Base-by-base conservation (phyloP, 1,140 invertebrate species). In the Procambarus clarkii region DNA sequence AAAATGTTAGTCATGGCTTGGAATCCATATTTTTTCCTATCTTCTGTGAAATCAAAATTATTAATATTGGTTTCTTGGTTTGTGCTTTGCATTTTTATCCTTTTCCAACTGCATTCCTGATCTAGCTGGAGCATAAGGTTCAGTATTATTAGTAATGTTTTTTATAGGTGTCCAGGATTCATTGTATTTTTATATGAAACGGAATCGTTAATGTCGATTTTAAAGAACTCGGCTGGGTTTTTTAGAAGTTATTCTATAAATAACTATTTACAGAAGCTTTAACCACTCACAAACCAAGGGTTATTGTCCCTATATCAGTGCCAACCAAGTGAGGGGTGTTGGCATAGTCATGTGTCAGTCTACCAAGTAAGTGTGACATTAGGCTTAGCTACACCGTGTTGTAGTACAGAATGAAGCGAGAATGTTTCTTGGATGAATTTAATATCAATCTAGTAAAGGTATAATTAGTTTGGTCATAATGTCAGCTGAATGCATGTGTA, bases 81-180 rank as follows among this genome's bases (percentile, higher is more conserved):
- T 83, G 34, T 85, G 45, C 74, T 86, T 85, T 79, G 81, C 81
- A 79, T 84, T 91, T 89, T 89, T 82, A 76, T 89, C 60, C 64
- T 89, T 89, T 89, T 82, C 80, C 80, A 80, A 91, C 82, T 91
- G 88, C 88, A 91, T 91, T 91, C 88, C 88, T 91, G 82, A 91
- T 91, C 83, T 85, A 82, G 69, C 88, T 91, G 88, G 88, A 91
- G 88, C 88, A 91, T 91, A 85, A 91, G 88, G 83, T 91, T 85
- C 88, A 91, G 88, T 91, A 91, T 91, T 88, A 88, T 79, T 85
- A 82, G 79, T 87, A 87, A 46, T 64, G 54, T 48, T 48, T 60
- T 84, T 64, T 58, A 71, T 85, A 91, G 83, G 74, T 91, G 88
- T 91, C 82, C 88, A 91, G 74, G 80, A 84, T 78, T 91, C 82